Conservation (phyloP, 2,797 vertebrate species). For the Aeoliscus strigatus region DNA sequence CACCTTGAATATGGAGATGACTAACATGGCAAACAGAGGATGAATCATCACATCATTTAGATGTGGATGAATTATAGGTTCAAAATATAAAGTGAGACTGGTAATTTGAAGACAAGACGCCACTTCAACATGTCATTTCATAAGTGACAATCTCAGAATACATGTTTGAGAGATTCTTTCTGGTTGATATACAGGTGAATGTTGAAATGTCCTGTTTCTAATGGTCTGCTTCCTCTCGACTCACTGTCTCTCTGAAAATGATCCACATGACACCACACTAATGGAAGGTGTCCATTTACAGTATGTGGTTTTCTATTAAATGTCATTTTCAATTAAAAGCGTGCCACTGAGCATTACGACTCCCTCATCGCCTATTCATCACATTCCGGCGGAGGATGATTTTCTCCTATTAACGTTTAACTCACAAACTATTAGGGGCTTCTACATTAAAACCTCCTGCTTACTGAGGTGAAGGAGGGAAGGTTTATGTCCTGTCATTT, state of each 20-base stretch:
- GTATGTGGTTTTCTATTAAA: constrained; percentile 31
- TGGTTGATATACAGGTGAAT: constrained; percentile 3
- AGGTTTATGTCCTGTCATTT: constrained; percentile 39
- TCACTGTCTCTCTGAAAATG: too few relatives aligned
- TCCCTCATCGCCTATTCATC: constrained; percentile 42
- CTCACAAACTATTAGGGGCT: constrained; percentile 45
- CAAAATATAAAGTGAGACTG: neutral
- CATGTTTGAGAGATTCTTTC: neutral
- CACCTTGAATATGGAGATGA: constrained; percentile 6
- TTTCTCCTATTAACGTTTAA: constrained; percentile 40
- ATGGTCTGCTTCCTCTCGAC: neutral
- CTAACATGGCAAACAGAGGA: constrained; percentile 1
- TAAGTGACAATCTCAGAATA: constrained; percentile 1
- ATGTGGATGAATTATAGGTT: constrained; percentile 2
- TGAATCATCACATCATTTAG: constrained; percentile 12
- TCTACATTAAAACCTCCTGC: constrained; percentile 41
- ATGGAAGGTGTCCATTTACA: constrained; percentile 27
- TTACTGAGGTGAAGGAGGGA: constrained; percentile 35
- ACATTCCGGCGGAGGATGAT: constrained; percentile 30
- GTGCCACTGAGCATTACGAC: constrained; percentile 30
- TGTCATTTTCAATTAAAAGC: constrained; percentile 47
- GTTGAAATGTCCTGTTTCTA: neutral
- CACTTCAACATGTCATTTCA: too few relatives aligned
- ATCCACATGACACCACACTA: constrained; percentile 17
- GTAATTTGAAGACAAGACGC: neutral